These are phyloP conservation scores for Lepus europaeus DNA, from an alignment of 2,113 vertebrate species.

Conservation along the genomic window DNA sequence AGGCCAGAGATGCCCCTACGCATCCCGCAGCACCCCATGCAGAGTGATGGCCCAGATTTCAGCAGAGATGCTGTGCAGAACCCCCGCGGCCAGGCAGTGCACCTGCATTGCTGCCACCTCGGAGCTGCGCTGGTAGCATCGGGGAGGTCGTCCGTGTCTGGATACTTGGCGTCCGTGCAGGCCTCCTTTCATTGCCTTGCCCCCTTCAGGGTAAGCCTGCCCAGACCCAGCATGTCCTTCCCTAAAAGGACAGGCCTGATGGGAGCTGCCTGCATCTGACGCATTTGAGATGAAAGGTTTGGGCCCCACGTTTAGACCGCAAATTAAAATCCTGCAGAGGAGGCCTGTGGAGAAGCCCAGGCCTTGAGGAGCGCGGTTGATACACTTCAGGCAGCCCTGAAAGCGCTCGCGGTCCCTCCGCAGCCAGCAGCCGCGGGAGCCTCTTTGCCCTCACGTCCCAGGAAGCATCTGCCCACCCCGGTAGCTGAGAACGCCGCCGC, in stretches of 20 bases:
- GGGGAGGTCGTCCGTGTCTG: background rate
- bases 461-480: background rate
- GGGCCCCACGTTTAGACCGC: background rate
- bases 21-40: too few species aligned
- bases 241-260: background rate
- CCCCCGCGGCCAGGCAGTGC: rapidly evolving
- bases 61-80: rapidly evolving
- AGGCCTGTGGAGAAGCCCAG: background rate
- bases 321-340: background rate
- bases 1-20: background rate
- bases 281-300: background rate
- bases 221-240: background rate
- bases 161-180: background rate
- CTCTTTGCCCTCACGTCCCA: background rate
- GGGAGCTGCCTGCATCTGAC: background rate
- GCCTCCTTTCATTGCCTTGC: background rate
- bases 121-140: background rate
- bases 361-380: background rate
- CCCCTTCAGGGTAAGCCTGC: background rate
- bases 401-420: background rate
- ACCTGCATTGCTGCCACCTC: rapidly evolving
- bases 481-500: background rate
- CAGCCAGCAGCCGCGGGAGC: background rate
- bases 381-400: background rate
- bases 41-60: background rate